phyloP scores from a whole-genome alignment of 2,888 invertebrate genomes.

The Tipula unca region DNA sequence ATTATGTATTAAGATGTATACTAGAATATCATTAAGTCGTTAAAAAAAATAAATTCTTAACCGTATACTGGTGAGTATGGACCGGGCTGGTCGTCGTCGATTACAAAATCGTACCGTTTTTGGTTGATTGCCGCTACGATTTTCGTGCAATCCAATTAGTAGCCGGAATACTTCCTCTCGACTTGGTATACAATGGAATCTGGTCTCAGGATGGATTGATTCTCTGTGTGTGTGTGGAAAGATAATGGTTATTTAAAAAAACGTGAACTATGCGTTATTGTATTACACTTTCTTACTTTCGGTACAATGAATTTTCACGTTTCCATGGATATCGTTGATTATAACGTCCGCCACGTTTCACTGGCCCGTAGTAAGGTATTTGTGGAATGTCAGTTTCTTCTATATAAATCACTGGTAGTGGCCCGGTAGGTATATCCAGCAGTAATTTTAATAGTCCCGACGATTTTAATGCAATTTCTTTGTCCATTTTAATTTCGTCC shows the following conservation, averaged over 20 bases:
- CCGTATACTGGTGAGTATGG: constrained; percentile 54
- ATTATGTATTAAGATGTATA: neutral
- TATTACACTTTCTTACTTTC: constrained; percentile 32
- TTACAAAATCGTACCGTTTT: constrained; percentile 56
- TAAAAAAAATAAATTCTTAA: constrained; percentile 34
- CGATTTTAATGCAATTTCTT: constrained; percentile 40
- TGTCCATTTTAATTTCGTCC: constrained; percentile 37
- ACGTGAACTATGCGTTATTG: neutral
- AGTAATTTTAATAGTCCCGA: constrained; percentile 39
- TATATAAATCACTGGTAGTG: constrained; percentile 38
- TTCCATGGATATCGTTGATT: constrained; percentile 57
- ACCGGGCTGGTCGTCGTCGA: constrained; percentile 49
- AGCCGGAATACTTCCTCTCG: constrained; percentile 53
- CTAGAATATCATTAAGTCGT: neutral
- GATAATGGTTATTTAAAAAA: neutral
- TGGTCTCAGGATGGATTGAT: constrained; percentile 39
- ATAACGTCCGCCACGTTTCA: constrained; percentile 47
- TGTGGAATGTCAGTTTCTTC: constrained; percentile 30
- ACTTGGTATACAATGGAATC: constrained; percentile 53
- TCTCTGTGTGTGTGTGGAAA: constrained; percentile 31
- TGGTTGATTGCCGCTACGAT: constrained; percentile 46
- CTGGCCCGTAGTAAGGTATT: constrained; percentile 26
- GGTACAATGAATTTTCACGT: constrained; percentile 46
- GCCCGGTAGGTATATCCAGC: constrained; percentile 38
- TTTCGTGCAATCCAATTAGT: constrained; percentile 51